A percentile compares a stretch with the other conserved stretches of the same genome.
Conservation (phyloP, 2,113 vertebrate species). For the Caretta caretta region DNA sequence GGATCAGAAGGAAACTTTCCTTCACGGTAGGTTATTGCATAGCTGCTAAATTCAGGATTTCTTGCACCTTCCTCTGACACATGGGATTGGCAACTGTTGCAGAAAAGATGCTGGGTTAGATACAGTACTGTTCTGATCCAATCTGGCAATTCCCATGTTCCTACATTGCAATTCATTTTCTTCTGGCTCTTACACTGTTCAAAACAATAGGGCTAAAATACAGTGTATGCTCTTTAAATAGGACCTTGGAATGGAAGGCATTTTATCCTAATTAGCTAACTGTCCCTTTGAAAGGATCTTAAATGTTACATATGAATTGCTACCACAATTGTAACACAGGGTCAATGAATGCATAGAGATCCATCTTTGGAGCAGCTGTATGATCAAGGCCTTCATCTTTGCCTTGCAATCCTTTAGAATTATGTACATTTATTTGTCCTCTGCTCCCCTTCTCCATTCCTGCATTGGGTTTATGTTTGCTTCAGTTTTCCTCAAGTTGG, state of each 20-base stretch:
- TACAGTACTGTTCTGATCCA: neutral
- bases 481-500: neutral
- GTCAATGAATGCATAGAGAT: neutral
- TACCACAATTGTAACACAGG: fast-evolving
- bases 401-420: neutral
- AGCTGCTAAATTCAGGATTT: neutral
- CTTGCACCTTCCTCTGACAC: neutral
- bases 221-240: neutral
- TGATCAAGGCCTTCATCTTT: neutral
- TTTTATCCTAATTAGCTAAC: neutral
- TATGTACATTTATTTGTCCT: neutral
- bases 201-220: neutral
- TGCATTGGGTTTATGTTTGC: neutral
- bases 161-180: neutral
- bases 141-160: neutral
- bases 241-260: neutral
- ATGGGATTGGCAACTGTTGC: neutral
- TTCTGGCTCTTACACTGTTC: neutral
- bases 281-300: neutral
- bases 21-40: neutral
- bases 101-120: fast-evolving
- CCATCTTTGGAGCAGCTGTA: neutral
- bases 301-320: neutral
- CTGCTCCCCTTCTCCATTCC: neutral
- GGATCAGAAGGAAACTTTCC: neutral